phyloP scores from a whole-genome alignment of 2,113 vertebrate species.

The Tringa solitaria region DNA sequence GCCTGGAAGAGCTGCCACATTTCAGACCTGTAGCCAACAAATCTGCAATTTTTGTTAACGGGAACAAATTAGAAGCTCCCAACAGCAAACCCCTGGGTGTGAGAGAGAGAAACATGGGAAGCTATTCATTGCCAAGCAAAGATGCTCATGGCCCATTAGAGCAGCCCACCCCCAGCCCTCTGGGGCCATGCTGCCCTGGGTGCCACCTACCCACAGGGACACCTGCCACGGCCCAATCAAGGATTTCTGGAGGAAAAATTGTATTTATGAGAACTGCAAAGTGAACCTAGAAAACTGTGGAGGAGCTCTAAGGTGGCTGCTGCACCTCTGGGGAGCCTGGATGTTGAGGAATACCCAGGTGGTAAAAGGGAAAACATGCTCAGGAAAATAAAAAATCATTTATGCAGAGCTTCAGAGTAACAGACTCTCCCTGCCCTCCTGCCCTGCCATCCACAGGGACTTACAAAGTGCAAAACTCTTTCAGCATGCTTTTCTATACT shows the following conservation, averaged over 20 bases:
- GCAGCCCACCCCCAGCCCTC: neutral
- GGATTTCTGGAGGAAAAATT: neutral
- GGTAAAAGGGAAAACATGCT: neutral
- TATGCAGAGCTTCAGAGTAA: neutral
- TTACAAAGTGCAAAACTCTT: neutral
- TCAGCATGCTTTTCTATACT: neutral
- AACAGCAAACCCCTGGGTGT: neutral
- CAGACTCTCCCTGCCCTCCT: neutral
- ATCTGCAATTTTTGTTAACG: neutral
- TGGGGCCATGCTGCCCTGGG: accelerated
- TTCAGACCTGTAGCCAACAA: neutral
- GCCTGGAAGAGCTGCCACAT: neutral
- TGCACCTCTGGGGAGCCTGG: neutral
- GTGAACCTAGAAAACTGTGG: neutral
- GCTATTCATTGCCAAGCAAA: neutral
- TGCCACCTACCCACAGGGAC: neutral
- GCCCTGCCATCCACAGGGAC: neutral
- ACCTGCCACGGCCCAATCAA: neutral
- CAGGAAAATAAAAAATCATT: neutral
- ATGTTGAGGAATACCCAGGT: neutral
- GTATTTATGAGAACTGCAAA: neutral
- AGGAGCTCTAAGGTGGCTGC: neutral
- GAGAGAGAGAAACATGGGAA: neutral
- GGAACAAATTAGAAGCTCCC: neutral
- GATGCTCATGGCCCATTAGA: neutral